These are phyloP conservation scores for Schizopygopsis pylzovi DNA, from an alignment of 2,797 vertebrate genomes.

Conservation along the genomic window DNA sequence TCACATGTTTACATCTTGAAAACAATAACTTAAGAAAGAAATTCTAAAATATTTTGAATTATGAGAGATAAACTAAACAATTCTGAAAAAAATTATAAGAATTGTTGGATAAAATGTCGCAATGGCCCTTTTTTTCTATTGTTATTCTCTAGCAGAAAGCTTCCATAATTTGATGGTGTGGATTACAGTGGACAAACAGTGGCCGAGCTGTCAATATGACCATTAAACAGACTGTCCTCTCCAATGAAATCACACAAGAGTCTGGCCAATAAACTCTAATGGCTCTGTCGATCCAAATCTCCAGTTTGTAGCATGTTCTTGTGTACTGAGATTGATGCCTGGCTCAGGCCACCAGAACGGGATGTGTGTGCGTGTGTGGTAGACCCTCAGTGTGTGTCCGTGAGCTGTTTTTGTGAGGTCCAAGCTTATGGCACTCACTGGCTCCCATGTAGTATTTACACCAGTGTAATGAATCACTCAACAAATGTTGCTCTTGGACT, in stretches of 20 bases:
- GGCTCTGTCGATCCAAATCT: conserved; percentile 55
- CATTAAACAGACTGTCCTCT: conserved; percentile 47
- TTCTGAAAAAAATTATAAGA: not conserved
- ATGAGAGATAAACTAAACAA: not conserved
- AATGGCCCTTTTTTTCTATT: not conserved
- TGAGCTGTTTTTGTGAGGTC: conserved; percentile 43
- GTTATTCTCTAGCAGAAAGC: not conserved
- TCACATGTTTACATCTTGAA: not conserved
- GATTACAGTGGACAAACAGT: conserved; percentile 12
- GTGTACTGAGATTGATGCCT: conserved; percentile 13
- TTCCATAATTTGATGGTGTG: not conserved
- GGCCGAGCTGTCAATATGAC: conserved; percentile 10
- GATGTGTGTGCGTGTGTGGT: not conserved
- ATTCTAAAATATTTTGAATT: not conserved
- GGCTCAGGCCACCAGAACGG: not conserved
- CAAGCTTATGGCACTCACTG: not conserved
- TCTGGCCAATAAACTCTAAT: conserved; percentile 56
- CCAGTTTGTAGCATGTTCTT: not conserved
- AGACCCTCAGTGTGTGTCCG: not conserved
- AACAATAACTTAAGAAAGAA: not conserved
- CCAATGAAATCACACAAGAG: conserved; percentile 61
- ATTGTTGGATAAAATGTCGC: not conserved
- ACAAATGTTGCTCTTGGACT: conserved; percentile 60
- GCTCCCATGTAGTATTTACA: conserved; percentile 12
- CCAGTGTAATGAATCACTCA: conserved; percentile 53